Percentiles rank a stretch among this genome's conserved stretches.
These are phyloP conservation scores for Druceiella hillmani DNA, from an alignment of 2,888 invertebrate species.

Conservation along the genomic window DNA sequence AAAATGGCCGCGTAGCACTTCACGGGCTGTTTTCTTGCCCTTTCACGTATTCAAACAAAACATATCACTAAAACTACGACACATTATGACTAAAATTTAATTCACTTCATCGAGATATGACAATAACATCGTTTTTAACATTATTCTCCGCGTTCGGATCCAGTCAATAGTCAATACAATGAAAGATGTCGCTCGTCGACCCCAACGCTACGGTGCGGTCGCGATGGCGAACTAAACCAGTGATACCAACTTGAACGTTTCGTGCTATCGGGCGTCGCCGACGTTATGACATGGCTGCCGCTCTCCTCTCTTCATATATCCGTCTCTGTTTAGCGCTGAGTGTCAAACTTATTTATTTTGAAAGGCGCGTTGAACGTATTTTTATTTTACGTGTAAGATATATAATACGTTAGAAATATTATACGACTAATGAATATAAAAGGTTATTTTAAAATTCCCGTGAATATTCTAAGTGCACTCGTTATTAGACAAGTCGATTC, in stretches of 20 bases:
- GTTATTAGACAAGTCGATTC: too few species aligned
- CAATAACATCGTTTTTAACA: slow-evolving; percentile 61
- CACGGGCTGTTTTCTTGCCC: slow-evolving; percentile 49
- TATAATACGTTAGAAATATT: too few species aligned
- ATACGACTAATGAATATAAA: too few species aligned
- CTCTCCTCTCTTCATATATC: too few species aligned
- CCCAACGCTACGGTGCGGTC: slow-evolving; percentile 54
- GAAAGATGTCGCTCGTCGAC: slow-evolving; percentile 66
- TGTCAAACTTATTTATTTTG: too few species aligned
- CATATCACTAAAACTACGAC: slow-evolving; percentile 50
- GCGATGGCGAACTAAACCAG: slow-evolving; percentile 51
- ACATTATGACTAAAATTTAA: slow-evolving; percentile 46
- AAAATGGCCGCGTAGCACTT: slow-evolving; percentile 64
- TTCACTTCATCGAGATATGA: slow-evolving; percentile 50
- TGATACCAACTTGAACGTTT: slow-evolving; percentile 44
- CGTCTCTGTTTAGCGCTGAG: too few species aligned
- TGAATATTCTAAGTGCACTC: too few species aligned
- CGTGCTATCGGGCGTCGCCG: slow-evolving; percentile 43
- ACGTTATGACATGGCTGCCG: too few species aligned
- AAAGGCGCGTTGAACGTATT: too few species aligned
- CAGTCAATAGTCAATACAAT: slow-evolving; percentile 70
- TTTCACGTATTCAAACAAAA: slow-evolving; percentile 50
- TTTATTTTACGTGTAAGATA: too few species aligned
- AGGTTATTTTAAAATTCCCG: too few species aligned
- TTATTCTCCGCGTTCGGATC: slow-evolving; percentile 57